Evolutionary conservation across 2,797 vertebrate genomes (phyloP).

Genomic region (Chrysocyon brachyurus): DNA sequence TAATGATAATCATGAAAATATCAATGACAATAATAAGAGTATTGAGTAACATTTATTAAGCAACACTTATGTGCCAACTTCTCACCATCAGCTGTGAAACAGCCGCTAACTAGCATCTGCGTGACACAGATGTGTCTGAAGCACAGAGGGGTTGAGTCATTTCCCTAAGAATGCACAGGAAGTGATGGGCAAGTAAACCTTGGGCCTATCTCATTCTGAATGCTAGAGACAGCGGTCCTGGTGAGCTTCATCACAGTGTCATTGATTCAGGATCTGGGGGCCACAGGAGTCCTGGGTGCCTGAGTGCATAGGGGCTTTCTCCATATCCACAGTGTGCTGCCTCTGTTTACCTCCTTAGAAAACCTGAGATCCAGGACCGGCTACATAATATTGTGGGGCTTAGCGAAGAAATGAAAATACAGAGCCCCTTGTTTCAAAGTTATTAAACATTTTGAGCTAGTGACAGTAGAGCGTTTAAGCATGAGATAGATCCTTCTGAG

Average conservation of each 20-base stretch:
- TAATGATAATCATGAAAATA: neutral
- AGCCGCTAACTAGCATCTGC: neutral
- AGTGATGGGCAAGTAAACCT: neutral
- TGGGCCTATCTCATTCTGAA: neutral
- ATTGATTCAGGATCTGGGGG: neutral
- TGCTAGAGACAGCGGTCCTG: neutral
- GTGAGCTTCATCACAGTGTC: too few relatives aligned
- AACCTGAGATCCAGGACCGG: neutral
- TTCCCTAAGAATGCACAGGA: neutral
- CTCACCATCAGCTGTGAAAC: neutral
- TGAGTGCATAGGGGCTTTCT: neutral
- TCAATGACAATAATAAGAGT: neutral
- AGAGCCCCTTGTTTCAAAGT: neutral
- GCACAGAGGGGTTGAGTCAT: too few relatives aligned
- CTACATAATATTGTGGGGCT: neutral
- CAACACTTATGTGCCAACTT: accelerated
- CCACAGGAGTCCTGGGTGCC: neutral
- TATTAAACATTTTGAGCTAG: neutral
- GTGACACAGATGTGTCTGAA: neutral
- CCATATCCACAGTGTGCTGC: neutral
- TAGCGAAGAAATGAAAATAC: neutral
- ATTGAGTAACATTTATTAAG: neutral
- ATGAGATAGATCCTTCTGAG: neutral
- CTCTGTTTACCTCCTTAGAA: neutral
- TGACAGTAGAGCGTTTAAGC: neutral